These are phyloP conservation scores for Linhomoeus sp. DNA, from an alignment of 2,888 invertebrate genomes.

Conservation along the genomic window DNA sequence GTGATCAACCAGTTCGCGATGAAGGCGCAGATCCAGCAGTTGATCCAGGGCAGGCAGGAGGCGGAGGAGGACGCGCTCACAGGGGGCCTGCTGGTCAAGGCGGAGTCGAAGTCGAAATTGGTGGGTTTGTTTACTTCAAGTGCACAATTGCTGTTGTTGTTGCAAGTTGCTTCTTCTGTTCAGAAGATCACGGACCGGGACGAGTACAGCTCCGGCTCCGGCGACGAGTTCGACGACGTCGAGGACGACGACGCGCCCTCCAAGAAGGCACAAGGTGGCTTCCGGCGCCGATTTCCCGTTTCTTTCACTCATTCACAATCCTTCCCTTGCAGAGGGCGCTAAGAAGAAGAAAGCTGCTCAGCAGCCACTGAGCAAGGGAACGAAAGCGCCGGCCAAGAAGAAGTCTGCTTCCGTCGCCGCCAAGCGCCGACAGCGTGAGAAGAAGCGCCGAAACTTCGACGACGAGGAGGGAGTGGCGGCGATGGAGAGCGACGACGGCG, in stretches of 20 bases:
- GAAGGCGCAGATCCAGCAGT: conserved; percentile 30
- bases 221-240: conserved; percentile 44
- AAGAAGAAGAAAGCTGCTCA: no score
- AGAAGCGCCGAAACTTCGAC: conserved; percentile 38
- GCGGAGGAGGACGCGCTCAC: neutral
- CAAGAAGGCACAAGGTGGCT: conserved; percentile 43
- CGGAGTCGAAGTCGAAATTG: conserved; percentile 5
- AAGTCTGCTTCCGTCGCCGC: no score
- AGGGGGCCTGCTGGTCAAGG: conserved; percentile 4
- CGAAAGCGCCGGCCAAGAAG: conserved; percentile 41
- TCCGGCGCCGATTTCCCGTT: no score
- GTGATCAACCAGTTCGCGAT: conserved; percentile 76
- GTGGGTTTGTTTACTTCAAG: no score
- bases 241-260: conserved; percentile 20
- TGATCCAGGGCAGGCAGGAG: conserved; percentile 33
- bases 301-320: no score
- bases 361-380: no score
- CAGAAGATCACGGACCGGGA: conserved; percentile 6
- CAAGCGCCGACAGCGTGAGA: conserved; percentile 34
- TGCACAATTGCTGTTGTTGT: neutral
- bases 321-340: no score
- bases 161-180: no score
- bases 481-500: conserved; percentile 90
- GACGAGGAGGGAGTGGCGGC: conserved; percentile 66
- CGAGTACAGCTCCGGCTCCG: conserved; percentile 53